Percentiles rank a stretch among this genome's conserved stretches.
These are phyloP conservation scores for Morpho deidamia DNA, from an alignment of 2,888 invertebrate genomes.

Conservation along the genomic window DNA sequence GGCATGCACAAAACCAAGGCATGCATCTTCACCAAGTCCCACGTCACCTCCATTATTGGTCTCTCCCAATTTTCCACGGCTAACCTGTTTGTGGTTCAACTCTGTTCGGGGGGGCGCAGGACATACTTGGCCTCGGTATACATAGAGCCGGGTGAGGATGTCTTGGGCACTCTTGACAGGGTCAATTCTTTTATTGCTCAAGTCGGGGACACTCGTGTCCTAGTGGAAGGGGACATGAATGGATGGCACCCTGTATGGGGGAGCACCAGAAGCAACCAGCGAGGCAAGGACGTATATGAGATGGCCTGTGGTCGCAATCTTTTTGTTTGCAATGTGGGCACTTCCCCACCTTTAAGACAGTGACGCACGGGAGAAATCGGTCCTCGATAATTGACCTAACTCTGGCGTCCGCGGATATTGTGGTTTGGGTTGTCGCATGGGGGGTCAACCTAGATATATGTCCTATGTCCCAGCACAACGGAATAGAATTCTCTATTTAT, in stretches of 20 bases:
- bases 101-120: not conserved
- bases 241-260: conserved; percentile 22
- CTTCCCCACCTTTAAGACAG: conserved; percentile 20
- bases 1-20: not conserved
- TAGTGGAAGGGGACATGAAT: conserved; percentile 21
- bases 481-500: conserved; percentile 15
- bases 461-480: conserved; percentile 19
- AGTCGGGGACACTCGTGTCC: not conserved
- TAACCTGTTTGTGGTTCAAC: conserved; percentile 8
- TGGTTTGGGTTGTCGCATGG: conserved; percentile 8
- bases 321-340: conserved; percentile 13
- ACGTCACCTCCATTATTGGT: not conserved
- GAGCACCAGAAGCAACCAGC: not conserved
- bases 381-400: conserved; percentile 18
- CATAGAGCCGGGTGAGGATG: conserved; percentile 13
- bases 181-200: conserved; percentile 4
- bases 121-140: conserved; percentile 15
- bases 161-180: not conserved
- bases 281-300: conserved; percentile 5
- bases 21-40: conserved; percentile 5
- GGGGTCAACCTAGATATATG: conserved; percentile 10
- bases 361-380: conserved; percentile 13
- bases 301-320: conserved; percentile 4
- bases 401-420: not conserved
- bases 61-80: conserved; percentile 10